Base-by-base conservation (phyloP, 1,140 invertebrate genomes). In the Philaenus spumarius region DNA sequence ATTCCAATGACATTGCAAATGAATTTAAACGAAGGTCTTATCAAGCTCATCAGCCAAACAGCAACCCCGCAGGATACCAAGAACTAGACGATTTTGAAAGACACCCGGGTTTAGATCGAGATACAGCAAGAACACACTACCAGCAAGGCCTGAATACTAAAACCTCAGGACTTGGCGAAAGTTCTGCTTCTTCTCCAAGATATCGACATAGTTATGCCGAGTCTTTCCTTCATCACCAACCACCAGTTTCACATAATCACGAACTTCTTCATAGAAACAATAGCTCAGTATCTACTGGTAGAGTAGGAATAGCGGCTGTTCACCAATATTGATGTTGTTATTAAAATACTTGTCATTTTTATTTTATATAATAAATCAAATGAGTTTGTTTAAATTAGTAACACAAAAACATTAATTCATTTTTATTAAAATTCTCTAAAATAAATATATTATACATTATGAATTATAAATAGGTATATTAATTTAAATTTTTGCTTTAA, bases 131-230 rank as follows among this genome's bases (percentile, higher is more conserved):
- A 59, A 67, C 72, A 4, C 60, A 54, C 67, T 72, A 39, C 42
- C 51, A 20, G 19, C 20, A 14, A n/a, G 40, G 24, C n/a, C 22
- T 24, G 53, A 40, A 26, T 22, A 39, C n/a, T 19, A 14, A 11
- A 55, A 17, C 39, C 42, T 19, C 15, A 37, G 6, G 42, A 46
- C 22, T 40, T 26, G 53, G 26, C 17, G 43, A 56, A 24, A 40
- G 26, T 7, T 35, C 51, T 9, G 26, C 58, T 15, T 42, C 60
- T 11, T 58, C 65, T n/a, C 63, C 65, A 26, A 71, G 76, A 67
- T 79, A 79, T 59, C 71, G 78, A 43, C 77, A 78, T 66, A 79
- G 78, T 66, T 79, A 78, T 51, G 77, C 76, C 1, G 78, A 79
- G 54, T 73, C 75, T 0, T 46, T 42, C n/a, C 17, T 34, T 7